Evolutionary conservation across 2,888 invertebrate species (phyloP).

Genomic region (Hybos culiciformis): DNA sequence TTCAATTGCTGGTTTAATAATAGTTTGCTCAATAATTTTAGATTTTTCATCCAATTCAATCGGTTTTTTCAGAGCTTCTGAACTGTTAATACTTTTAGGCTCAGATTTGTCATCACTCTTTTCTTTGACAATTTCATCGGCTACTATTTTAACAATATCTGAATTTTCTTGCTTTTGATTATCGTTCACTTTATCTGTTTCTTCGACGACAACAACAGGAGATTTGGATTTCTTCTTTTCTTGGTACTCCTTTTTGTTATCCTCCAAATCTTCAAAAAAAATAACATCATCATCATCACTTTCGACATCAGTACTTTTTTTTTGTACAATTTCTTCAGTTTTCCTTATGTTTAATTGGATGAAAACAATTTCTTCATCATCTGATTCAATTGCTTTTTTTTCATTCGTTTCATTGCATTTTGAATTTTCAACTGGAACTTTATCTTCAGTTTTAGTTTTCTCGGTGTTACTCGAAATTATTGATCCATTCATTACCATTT

Average conservation of each 20-base stretch:
- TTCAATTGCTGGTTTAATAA: no score
- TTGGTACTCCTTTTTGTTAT: neutral
- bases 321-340: neutral
- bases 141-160: slow-evolving; percentile 26
- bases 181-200: neutral
- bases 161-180: slow-evolving; percentile 13
- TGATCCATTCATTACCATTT: neutral
- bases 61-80: neutral
- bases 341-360: neutral
- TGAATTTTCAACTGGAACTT: neutral
- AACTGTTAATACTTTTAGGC: neutral
- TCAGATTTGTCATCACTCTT: slow-evolving; percentile 4
- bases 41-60: no score
- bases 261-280: neutral
- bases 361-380: neutral
- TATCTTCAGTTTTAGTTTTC: neutral
- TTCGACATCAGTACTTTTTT: neutral
- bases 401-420: neutral
- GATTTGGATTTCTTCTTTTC: neutral
- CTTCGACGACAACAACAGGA: neutral
- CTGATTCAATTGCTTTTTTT: neutral
- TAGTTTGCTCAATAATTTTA: no score
- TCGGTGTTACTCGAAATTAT: neutral
- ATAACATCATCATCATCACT: neutral
- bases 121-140: slow-evolving; percentile 18